These are phyloP conservation scores for Dusona sp. DNA, from an alignment of 2,888 invertebrate genomes.

Conservation along the genomic window DNA sequence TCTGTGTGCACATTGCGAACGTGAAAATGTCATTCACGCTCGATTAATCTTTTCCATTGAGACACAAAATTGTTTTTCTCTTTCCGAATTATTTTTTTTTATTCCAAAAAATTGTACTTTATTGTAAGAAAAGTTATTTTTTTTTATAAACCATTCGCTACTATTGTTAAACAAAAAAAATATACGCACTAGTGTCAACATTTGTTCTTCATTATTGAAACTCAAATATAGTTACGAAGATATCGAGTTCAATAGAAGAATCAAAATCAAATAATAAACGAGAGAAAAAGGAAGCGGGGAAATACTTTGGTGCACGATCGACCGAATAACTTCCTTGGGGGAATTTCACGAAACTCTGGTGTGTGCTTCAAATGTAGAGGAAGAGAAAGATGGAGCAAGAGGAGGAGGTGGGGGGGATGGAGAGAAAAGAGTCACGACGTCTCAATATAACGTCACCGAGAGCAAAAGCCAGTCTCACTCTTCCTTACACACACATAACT, in stretches of 20 bases:
- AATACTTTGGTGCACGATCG: slow-evolving; percentile 49
- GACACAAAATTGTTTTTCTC: no score
- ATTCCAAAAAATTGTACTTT: no score
- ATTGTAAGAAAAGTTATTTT: no score
- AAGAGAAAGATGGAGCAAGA: not conserved
- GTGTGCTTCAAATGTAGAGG: slow-evolving; percentile 4
- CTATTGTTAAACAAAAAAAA: no score
- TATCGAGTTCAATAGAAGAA: not conserved
- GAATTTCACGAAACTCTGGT: slow-evolving; percentile 32
- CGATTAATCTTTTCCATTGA: no score
- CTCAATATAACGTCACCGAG: slow-evolving; percentile 46
- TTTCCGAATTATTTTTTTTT: no score
- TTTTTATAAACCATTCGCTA: no score
- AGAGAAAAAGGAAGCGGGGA: slow-evolving; percentile 17
- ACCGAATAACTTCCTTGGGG: slow-evolving; percentile 54
- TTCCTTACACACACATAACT: slow-evolving; percentile 25
- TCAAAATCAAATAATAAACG: not conserved
- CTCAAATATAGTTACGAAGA: no score
- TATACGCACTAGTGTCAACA: no score
- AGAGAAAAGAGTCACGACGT: slow-evolving; percentile 49
- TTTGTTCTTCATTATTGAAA: no score
- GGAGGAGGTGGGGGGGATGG: not conserved
- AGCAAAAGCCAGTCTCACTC: slow-evolving; percentile 19
- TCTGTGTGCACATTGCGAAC: no score
- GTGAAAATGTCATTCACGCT: no score